A percentile compares a stretch with the other conserved stretches of the same genome.
Evolutionary conservation across 2,113 vertebrate species (phyloP).

Genomic region (Leucopsar rothschildi): DNA sequence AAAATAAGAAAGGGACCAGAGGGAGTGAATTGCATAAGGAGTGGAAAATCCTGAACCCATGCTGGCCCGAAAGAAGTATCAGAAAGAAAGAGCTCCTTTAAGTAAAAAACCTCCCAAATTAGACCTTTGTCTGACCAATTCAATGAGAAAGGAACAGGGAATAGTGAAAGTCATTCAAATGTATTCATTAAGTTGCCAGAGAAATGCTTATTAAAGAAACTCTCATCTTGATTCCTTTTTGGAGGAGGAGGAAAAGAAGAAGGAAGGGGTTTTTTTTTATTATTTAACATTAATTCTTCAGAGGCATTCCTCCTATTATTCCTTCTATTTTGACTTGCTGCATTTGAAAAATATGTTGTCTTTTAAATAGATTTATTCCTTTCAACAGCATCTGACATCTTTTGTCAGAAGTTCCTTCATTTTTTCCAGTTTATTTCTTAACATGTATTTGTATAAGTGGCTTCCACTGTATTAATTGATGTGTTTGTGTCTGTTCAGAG

Average conservation of each 20-base stretch:
- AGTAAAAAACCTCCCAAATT: constrained; percentile 54
- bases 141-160: constrained; percentile 51
- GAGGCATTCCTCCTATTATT: constrained; percentile 42
- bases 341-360: constrained; percentile 51
- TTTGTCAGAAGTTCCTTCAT: constrained; percentile 58
- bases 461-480: constrained; percentile 75
- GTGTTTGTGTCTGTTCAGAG: constrained; percentile 70
- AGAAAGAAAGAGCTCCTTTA: constrained; percentile 61
- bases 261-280: not conserved
- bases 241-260: not conserved
- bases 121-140: constrained; percentile 57
- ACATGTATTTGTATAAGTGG: constrained; percentile 76
- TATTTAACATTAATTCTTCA: constrained; percentile 49
- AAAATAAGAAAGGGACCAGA: constrained; percentile 43
- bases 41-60: constrained; percentile 54
- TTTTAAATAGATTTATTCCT: constrained; percentile 49
- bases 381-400: constrained; percentile 53
- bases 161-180: constrained; percentile 57
- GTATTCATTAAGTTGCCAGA: constrained; percentile 54
- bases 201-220: constrained; percentile 57
- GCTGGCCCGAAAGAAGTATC: constrained; percentile 29
- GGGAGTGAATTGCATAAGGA: constrained; percentile 32
- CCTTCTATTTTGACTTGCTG: constrained; percentile 56
- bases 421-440: constrained; percentile 64
- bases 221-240: constrained; percentile 26